phyloP scores from a whole-genome alignment of 2,113 vertebrate species.

The Podocnemis expansa region DNA sequence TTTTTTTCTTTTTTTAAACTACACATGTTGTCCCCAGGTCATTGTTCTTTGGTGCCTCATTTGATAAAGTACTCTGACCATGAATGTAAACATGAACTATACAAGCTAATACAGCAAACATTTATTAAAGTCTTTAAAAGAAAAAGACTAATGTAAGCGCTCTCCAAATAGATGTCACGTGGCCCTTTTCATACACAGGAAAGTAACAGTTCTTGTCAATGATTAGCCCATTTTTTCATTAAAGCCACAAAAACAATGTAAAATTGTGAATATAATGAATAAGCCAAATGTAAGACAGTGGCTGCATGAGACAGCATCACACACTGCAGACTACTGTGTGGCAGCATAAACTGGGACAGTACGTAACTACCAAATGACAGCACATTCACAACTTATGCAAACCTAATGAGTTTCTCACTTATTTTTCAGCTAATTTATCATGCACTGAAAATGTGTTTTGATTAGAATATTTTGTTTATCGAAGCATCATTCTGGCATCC shows the following conservation, averaged over 20 bases:
- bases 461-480: constrained; percentile 17
- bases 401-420: constrained; percentile 21
- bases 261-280: neutral
- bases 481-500: constrained; percentile 49
- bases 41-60: neutral
- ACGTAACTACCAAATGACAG: constrained; percentile 57
- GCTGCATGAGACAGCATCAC: constrained; percentile 29
- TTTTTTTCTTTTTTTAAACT: neutral
- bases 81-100: neutral
- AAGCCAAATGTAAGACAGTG: constrained; percentile 19
- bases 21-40: neutral
- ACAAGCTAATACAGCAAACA: no score
- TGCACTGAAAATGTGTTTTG: constrained; percentile 38
- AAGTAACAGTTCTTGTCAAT: neutral
- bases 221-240: neutral
- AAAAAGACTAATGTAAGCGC: no score
- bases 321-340: neutral
- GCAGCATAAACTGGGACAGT: neutral
- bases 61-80: neutral
- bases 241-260: neutral
- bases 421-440: constrained; percentile 42
- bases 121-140: neutral
- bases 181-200: neutral
- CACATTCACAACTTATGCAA: constrained; percentile 55
- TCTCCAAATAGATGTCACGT: neutral